phyloP scores from a whole-genome alignment of 2,113 vertebrate genomes.

The Myrmophylax atrothorax region DNA sequence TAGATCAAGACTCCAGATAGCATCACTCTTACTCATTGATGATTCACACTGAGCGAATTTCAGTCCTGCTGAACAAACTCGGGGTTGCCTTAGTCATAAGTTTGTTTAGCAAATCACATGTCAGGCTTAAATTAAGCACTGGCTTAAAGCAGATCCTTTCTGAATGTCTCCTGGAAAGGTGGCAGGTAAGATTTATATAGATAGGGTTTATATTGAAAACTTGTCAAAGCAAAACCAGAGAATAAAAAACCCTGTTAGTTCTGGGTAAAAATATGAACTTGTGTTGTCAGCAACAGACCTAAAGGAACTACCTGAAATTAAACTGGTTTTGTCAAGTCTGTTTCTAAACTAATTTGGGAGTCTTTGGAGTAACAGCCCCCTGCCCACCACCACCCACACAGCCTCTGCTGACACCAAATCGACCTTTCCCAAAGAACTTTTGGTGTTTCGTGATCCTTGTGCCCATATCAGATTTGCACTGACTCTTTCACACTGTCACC shows the following conservation, averaged over 20 bases:
- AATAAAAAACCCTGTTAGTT: neutral
- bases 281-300: neutral
- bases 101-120: conserved; percentile 62
- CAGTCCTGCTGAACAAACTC: conserved; percentile 26
- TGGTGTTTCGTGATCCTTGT: neutral
- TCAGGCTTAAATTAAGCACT: conserved; percentile 44
- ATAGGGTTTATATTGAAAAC: neutral
- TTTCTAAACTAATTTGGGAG: neutral
- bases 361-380: neutral
- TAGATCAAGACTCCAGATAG: conserved; percentile 50
- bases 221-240: neutral
- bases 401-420: neutral
- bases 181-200: neutral
- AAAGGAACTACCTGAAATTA: neutral
- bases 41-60: conserved; percentile 54
- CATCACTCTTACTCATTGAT: conserved; percentile 65
- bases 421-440: neutral
- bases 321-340: neutral
- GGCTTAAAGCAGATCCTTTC: neutral
- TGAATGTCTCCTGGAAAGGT: neutral
- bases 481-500: neutral
- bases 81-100: conserved; percentile 57
- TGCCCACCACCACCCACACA: neutral
- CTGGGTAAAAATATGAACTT: neutral
- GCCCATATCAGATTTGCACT: neutral